Conservation (phyloP, 2,797 vertebrate genomes). For the Oreonectes daqikongensis region DNA sequence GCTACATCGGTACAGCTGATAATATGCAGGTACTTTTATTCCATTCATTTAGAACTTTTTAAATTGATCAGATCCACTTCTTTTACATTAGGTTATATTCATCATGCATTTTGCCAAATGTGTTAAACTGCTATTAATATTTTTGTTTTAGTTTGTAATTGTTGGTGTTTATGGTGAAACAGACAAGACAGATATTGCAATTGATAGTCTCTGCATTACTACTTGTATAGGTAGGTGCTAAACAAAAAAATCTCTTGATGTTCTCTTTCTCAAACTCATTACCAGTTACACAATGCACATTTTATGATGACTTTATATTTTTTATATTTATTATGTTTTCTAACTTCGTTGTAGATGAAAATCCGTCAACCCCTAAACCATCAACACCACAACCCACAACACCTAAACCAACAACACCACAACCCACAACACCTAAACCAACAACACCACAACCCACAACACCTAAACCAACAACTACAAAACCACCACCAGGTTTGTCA, state of each 20-base stretch:
- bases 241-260: background rate
- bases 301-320: background rate
- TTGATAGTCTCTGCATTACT: conserved; percentile 78
- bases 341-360: conserved; percentile 35
- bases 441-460: conserved; percentile 23
- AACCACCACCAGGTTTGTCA: conserved; percentile 47
- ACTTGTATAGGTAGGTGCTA: conserved; percentile 74
- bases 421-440: conserved; percentile 40
- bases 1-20: conserved; percentile 61
- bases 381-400: conserved; percentile 16
- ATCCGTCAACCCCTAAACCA: conserved; percentile 50
- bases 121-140: background rate
- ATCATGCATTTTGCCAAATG: background rate
- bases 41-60: background rate
- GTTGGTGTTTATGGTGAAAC: conserved; percentile 76
- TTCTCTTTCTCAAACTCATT: background rate
- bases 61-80: background rate
- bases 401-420: conserved; percentile 31
- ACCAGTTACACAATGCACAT: background rate
- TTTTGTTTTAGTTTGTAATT: conserved; percentile 77
- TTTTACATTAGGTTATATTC: background rate
- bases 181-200: conserved; percentile 75
- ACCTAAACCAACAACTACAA: conserved; percentile 28
- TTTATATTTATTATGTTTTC: background rate
- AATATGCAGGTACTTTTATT: conserved; percentile 68